Percentiles rank a stretch among this genome's conserved stretches.
Conservation (phyloP, 2,113 vertebrate species). For the Triplophysa tibetana region DNA sequence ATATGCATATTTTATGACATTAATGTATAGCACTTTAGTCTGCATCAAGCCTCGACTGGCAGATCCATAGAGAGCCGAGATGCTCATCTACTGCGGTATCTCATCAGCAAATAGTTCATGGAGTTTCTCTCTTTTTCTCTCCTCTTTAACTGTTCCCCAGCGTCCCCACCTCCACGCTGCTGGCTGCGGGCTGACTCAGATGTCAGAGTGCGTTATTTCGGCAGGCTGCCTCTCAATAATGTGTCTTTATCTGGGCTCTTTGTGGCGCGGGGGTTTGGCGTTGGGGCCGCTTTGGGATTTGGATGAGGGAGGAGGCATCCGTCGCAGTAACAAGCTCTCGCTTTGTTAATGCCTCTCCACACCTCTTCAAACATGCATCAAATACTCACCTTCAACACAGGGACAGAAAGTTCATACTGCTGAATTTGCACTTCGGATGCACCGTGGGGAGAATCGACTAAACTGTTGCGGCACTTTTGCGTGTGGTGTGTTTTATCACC, state of each 20-base stretch:
- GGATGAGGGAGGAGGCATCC: constrained; percentile 34
- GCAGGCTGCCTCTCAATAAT: constrained; percentile 56
- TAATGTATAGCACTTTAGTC: constrained; percentile 38
- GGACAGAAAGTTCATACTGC: constrained; percentile 7
- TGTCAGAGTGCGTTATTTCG: constrained; percentile 57
- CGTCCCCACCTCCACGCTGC: constrained; percentile 18
- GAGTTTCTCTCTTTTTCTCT: constrained; percentile 38
- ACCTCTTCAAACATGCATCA: constrained; percentile 19
- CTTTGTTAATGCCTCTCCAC: constrained; percentile 31
- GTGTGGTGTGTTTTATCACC: not conserved
- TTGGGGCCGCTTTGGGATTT: constrained; percentile 26
- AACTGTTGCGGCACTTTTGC: no score
- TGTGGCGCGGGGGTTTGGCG: constrained; percentile 31
- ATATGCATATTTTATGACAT: constrained; percentile 33
- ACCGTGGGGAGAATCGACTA: not conserved
- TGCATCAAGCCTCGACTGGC: constrained; percentile 2
- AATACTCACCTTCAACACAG: constrained; percentile 19
- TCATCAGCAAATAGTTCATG: constrained; percentile 34
- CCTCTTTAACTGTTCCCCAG: constrained; percentile 17
- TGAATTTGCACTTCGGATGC: constrained; percentile 29
- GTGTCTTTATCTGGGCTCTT: constrained; percentile 54
- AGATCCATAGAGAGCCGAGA: constrained; percentile 13
- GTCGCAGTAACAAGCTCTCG: constrained; percentile 17
- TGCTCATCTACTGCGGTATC: constrained; percentile 7
- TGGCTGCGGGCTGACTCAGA: constrained; percentile 52